phyloP scores from a whole-genome alignment of 2,888 invertebrate species.

The Stenichneumon culpator region DNA sequence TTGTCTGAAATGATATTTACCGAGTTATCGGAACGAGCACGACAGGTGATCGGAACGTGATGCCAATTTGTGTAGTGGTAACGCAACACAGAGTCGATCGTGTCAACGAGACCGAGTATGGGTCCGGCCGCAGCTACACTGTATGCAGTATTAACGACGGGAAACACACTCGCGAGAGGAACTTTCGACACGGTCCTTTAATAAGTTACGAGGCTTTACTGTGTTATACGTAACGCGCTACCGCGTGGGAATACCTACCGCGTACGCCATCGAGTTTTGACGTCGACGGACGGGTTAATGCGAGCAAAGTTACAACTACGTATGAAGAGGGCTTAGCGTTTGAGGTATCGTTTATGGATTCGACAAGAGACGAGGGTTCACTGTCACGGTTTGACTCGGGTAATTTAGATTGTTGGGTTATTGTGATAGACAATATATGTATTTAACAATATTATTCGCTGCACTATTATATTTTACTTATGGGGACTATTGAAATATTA shows the following conservation, averaged over 20 bases:
- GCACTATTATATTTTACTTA: no score
- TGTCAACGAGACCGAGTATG: conserved; percentile 43
- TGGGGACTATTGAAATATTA: no score
- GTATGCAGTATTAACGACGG: conserved; percentile 21
- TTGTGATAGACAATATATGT: no score
- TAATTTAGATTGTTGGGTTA: no score
- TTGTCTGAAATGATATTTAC: conserved; percentile 51
- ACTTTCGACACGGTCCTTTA: conserved; percentile 59
- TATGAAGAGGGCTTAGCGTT: background rate
- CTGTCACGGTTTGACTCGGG: background rate
- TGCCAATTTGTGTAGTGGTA: background rate
- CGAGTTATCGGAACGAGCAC: conserved; percentile 30
- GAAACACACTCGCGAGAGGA: conserved; percentile 34
- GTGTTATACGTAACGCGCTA: background rate
- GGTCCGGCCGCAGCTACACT: background rate
- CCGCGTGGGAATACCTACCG: background rate
- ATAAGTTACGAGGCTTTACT: conserved; percentile 58
- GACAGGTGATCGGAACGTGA: conserved; percentile 1
- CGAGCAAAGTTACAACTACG: background rate
- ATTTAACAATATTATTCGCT: no score
- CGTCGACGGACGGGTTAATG: conserved; percentile 11
- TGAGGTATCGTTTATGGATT: background rate
- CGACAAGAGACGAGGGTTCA: background rate
- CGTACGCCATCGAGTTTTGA: conserved; percentile 9
- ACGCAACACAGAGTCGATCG: conserved; percentile 49